Percentiles rank a stretch among this genome's conserved stretches.
These are phyloP conservation scores for Argopecten irradians DNA, from an alignment of 1,140 invertebrate species.

Conservation along the genomic window DNA sequence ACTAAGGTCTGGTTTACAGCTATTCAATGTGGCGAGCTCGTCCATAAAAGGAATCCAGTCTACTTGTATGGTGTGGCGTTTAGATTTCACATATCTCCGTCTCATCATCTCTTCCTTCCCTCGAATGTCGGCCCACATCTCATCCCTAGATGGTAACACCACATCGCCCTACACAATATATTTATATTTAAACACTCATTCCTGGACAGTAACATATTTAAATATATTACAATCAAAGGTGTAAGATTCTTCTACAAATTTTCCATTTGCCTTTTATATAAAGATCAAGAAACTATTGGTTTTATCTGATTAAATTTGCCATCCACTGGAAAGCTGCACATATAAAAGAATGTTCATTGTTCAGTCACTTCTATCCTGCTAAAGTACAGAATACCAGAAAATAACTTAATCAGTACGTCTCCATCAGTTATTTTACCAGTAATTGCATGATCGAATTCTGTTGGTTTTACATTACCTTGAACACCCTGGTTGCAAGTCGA, in stretches of 20 bases:
- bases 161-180: slow-evolving; percentile 61
- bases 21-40: slow-evolving; percentile 76
- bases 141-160: slow-evolving; percentile 53
- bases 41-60: slow-evolving; percentile 77
- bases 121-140: slow-evolving; percentile 67
- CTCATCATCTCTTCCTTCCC: slow-evolving; percentile 61
- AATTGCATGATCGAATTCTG: no score
- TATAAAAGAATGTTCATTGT: neutral
- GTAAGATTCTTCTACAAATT: no score
- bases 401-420: neutral
- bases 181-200: no score
- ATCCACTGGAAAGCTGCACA: neutral
- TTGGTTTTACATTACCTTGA: no score
- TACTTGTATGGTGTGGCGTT: slow-evolving; percentile 73
- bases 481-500: no score
- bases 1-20: slow-evolving; percentile 75
- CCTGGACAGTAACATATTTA: no score
- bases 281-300: neutral
- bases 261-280: neutral
- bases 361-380: neutral
- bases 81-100: slow-evolving; percentile 55
- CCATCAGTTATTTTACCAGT: no score
- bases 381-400: neutral
- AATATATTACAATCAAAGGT: no score
- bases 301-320: no score